Conservation (phyloP, 2,888 invertebrate species). For the Agonopterix alstromeriana region DNA sequence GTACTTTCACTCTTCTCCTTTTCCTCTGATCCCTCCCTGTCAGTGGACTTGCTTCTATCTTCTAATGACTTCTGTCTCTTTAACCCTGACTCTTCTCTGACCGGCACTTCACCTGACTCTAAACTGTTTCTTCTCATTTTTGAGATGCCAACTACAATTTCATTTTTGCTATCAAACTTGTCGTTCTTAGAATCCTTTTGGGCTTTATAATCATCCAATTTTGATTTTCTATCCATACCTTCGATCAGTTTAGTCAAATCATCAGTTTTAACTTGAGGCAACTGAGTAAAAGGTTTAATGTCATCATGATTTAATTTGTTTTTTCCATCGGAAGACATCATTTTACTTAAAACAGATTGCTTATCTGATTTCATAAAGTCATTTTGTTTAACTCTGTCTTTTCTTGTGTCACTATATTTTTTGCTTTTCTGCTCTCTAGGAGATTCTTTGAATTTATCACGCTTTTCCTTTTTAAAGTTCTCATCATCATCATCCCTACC, state of each 20-base stretch:
- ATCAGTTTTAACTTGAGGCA: conserved; percentile 70
- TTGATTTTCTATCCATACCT: conserved; percentile 59
- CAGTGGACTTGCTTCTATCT: conserved; percentile 72
- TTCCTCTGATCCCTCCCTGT: conserved; percentile 72
- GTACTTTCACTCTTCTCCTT: conserved; percentile 67
- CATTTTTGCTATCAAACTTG: conserved; percentile 37
- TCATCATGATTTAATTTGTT: conserved; percentile 52
- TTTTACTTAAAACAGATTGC: conserved; percentile 52
- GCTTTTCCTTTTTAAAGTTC: conserved; percentile 52
- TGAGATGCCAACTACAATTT: conserved; percentile 19
- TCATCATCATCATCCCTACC: conserved; percentile 63
- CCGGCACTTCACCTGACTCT: conserved; percentile 45
- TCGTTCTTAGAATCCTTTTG: conserved; percentile 26
- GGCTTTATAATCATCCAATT: conserved; percentile 38
- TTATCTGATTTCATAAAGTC: conserved; percentile 57
- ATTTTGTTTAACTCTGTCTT: conserved; percentile 53
- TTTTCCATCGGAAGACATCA: conserved; percentile 52
- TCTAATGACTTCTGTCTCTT: conserved; percentile 77
- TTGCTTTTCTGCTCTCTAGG: conserved; percentile 65
- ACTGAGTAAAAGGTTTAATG: conserved; percentile 70
- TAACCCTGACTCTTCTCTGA: conserved; percentile 51
- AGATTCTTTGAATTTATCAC: conserved; percentile 61
- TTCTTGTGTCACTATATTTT: conserved; percentile 69
- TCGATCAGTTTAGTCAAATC: conserved; percentile 66
- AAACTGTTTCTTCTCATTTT: conserved; percentile 56